These are phyloP conservation scores for Drosophila barbarae DNA, from an alignment of 2,888 invertebrate species.

Conservation along the genomic window DNA sequence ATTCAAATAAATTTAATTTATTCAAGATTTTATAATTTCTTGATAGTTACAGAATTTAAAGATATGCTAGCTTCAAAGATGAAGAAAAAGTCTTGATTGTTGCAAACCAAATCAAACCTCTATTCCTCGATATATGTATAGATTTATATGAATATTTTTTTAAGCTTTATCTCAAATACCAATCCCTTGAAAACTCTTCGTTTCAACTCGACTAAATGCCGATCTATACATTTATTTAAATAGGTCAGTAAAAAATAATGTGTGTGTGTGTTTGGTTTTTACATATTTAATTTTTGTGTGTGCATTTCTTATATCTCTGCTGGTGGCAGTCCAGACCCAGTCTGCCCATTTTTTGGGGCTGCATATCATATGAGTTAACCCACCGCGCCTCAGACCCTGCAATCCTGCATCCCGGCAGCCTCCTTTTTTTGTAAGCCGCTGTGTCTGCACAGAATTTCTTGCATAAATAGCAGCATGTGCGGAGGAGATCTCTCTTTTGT, in stretches of 20 bases:
- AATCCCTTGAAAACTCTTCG: background rate
- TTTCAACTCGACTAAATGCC: background rate
- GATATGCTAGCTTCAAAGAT: no score
- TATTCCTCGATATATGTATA: no score
- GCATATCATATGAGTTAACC: constrained; percentile 57
- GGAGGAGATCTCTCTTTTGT: constrained; percentile 34
- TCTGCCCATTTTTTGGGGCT: constrained; percentile 19
- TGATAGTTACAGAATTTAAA: no score
- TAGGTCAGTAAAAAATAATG: constrained; percentile 2
- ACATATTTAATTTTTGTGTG: constrained; percentile 17
- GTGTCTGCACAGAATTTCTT: constrained; percentile 58
- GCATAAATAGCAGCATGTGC: constrained; percentile 62
- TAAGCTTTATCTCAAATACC: background rate
- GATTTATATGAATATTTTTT: background rate
- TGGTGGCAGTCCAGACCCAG: constrained; percentile 19
- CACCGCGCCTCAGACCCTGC: constrained; percentile 6
- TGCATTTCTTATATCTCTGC: constrained; percentile 27
- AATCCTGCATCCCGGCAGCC: background rate
- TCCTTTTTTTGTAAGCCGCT: constrained; percentile 46
- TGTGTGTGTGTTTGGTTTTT: background rate
- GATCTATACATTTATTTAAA: constrained; percentile 1
- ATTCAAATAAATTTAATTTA: no score
- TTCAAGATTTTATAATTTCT: no score
- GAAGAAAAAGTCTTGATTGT: no score
- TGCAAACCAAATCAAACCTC: no score